These are phyloP conservation scores for Porites rus DNA, from an alignment of 92 coral and sea anemone species.

Conservation along the genomic window DNA sequence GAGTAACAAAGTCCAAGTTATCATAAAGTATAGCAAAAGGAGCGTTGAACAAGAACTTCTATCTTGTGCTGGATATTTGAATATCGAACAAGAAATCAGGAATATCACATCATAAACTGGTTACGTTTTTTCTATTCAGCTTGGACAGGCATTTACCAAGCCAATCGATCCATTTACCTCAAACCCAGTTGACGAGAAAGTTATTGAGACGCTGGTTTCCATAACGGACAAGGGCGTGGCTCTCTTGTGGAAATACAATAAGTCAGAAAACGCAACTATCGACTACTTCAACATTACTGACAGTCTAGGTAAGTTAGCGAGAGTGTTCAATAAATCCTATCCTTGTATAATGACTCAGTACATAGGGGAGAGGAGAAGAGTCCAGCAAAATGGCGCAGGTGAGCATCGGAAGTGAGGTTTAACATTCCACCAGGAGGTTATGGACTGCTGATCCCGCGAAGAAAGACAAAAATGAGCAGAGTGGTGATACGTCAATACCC, in stretches of 20 bases:
- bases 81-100: too few species aligned
- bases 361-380: neutral
- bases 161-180: constrained; percentile 16
- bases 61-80: too few species aligned
- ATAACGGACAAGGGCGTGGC: neutral
- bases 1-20: too few species aligned
- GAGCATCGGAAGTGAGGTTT: neutral
- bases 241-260: constrained; percentile 2
- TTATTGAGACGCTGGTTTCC: neutral
- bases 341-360: neutral
- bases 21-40: too few species aligned
- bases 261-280: constrained; percentile 6
- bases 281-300: constrained; percentile 27
- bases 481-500: too few species aligned
- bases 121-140: neutral
- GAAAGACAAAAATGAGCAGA: neutral
- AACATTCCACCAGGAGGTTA: neutral
- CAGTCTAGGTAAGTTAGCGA: constrained; percentile 15
- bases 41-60: too few species aligned
- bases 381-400: neutral
- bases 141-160: neutral
- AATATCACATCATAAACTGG: neutral
- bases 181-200: constrained; percentile 4
- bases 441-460: neutral
- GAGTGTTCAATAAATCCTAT: neutral